Evolutionary conservation across 2,113 vertebrate genomes (phyloP).

Genomic region (Silurus asotus): DNA sequence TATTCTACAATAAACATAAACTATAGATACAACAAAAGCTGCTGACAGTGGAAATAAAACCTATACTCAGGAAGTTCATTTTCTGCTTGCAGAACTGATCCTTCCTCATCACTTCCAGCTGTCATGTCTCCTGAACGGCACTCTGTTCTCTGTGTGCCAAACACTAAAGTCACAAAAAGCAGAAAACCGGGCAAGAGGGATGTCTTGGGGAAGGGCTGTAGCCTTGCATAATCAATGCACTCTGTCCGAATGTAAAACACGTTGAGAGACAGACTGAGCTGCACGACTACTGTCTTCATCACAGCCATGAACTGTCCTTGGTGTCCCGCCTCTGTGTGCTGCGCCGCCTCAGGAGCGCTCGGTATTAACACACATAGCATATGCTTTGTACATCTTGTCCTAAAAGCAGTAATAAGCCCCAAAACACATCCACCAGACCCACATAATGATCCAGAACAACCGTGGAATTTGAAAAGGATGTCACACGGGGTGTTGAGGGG

Average conservation of each 20-base stretch:
- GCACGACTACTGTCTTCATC: constrained; percentile 31
- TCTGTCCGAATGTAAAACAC: constrained; percentile 1
- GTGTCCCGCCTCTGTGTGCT: constrained; percentile 6
- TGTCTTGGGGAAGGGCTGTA: background rate
- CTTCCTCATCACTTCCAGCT: constrained; percentile 7
- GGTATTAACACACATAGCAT: constrained; percentile 61
- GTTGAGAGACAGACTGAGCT: constrained; percentile 34
- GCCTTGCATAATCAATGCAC: constrained; percentile 26
- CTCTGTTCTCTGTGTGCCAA: background rate
- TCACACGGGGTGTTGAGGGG: constrained; percentile 58
- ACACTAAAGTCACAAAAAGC: constrained; percentile 24
- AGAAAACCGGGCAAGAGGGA: background rate
- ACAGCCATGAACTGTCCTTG: constrained; percentile 13
- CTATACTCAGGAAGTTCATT: background rate
- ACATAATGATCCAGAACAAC: constrained; percentile 56
- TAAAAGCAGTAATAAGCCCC: constrained; percentile 67
- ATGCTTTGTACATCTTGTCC: constrained; percentile 49
- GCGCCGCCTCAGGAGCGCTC: constrained; percentile 19
- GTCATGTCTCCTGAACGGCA: constrained; percentile 14
- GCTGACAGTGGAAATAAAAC: background rate
- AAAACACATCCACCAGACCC: constrained; percentile 67
- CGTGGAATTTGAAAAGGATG: constrained; percentile 42
- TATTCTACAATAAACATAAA: constrained; percentile 22
- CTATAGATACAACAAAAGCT: background rate
- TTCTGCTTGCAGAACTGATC: constrained; percentile 10